Evolutionary conservation across 1,140 invertebrate species (phyloP).

Genomic region (Reticulitermes speratus): DNA sequence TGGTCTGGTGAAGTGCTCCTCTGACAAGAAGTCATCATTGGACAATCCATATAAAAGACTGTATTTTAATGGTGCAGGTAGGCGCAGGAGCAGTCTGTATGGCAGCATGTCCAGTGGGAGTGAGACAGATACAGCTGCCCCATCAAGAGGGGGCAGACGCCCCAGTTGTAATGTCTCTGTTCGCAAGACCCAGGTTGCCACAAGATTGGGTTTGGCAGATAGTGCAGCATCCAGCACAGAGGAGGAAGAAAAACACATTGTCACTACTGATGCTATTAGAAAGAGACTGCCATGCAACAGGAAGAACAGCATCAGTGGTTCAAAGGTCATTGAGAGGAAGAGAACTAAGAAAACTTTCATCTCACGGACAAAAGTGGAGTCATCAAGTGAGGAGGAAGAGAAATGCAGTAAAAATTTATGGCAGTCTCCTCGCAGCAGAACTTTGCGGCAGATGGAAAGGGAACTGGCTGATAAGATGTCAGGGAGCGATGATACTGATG

Average conservation of each 20-base stretch:
- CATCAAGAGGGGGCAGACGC: conserved; percentile 34
- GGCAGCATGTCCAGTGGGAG: conserved; percentile 63
- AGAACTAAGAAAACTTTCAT: conserved; percentile 24
- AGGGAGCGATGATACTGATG: conserved; percentile 64
- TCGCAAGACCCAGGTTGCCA: conserved; percentile 14
- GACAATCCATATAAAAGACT: conserved; percentile 70
- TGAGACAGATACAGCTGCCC: conserved; percentile 48
- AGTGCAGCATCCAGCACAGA: conserved; percentile 37
- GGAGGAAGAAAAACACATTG: conserved; percentile 33
- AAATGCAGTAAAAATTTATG: conserved; percentile 41
- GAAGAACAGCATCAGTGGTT: conserved; percentile 31
- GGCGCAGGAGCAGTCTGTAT: conserved; percentile 63
- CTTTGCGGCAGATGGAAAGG: conserved; percentile 67
- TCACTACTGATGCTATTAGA: not conserved
- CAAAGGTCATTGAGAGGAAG: conserved; percentile 27
- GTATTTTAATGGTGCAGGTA: conserved; percentile 72
- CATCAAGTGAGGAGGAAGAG: conserved; percentile 59
- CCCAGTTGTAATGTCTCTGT: not conserved
- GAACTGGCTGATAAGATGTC: conserved; percentile 53
- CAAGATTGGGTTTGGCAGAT: conserved; percentile 36
- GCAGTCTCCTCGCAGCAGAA: conserved; percentile 52
- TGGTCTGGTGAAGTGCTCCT: conserved; percentile 57
- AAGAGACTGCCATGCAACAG: not conserved
- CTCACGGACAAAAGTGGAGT: conserved; percentile 52
- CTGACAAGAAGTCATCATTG: conserved; percentile 46